Percentiles rank a stretch among this genome's conserved stretches.
These are phyloP conservation scores for Drosophila tristis DNA, from an alignment of 1,140 invertebrate species.

Conservation along the genomic window DNA sequence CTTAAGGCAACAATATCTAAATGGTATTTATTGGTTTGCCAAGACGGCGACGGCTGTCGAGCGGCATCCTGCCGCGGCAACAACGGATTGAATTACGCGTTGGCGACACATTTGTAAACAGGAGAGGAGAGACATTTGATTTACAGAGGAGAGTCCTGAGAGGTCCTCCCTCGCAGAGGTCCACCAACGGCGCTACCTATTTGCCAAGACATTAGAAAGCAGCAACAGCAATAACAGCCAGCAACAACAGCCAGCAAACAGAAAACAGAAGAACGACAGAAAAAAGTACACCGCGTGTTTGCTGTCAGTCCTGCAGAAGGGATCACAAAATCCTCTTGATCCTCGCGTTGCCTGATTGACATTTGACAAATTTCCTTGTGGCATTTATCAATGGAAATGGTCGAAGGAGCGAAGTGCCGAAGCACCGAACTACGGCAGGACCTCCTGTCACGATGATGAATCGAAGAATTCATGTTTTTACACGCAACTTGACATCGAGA, in stretches of 20 bases:
- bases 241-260: conserved; percentile 51
- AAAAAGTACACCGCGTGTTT: conserved; percentile 58
- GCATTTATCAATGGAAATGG: conserved; percentile 75
- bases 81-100: conserved; percentile 70
- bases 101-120: conserved; percentile 82
- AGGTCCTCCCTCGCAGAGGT: background rate
- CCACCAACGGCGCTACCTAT: conserved; percentile 73
- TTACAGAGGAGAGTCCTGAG: conserved; percentile 28
- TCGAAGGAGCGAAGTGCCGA: conserved; percentile 23
- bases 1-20: conserved; percentile 54
- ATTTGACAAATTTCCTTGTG: conserved; percentile 75
- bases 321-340: conserved; percentile 43
- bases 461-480: conserved; percentile 71
- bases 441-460: conserved; percentile 59
- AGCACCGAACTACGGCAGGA: conserved; percentile 2
- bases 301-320: conserved; percentile 49
- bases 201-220: conserved; percentile 69
- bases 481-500: conserved; percentile 61
- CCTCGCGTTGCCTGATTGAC: conserved; percentile 59
- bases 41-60: conserved; percentile 77
- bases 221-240: conserved; percentile 27
- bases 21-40: conserved; percentile 81
- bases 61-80: conserved; percentile 72
- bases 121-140: conserved; percentile 59
- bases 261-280: conserved; percentile 5